Percentiles rank a stretch among this genome's conserved stretches.
These are phyloP conservation scores for Tenrec ecaudatus DNA, from an alignment of 2,113 vertebrate genomes.

Conservation along the genomic window DNA sequence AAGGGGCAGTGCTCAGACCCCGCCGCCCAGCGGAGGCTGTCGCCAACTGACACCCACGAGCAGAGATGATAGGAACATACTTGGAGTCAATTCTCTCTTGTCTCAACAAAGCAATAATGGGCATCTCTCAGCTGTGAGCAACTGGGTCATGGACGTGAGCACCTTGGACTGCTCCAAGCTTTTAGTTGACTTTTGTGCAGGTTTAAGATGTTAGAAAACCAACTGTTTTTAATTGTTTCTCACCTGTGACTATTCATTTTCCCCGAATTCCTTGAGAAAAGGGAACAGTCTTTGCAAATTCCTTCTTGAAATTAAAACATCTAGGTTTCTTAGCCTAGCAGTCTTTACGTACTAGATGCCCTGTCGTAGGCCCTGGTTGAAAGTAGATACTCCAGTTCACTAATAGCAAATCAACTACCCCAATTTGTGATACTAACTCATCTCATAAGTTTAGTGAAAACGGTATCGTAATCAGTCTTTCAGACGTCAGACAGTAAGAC, in stretches of 20 bases:
- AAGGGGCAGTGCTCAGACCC: neutral
- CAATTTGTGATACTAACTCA: neutral
- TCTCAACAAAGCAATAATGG: neutral
- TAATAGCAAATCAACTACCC: neutral
- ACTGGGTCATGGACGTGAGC: fast-evolving
- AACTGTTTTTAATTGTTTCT: neutral
- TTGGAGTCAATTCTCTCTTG: neutral
- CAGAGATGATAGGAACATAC: neutral
- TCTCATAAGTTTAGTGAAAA: conserved; percentile 56
- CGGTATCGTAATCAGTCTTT: conserved; percentile 57
- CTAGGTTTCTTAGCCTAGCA: neutral
- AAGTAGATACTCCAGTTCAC: neutral
- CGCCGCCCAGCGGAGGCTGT: fast-evolving
- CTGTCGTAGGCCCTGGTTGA: neutral
- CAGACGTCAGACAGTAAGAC: neutral
- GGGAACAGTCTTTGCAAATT: neutral
- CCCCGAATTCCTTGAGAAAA: neutral
- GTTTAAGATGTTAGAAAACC: neutral
- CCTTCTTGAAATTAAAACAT: neutral
- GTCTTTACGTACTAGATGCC: neutral
- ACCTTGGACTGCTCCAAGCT: neutral
- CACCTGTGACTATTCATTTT: neutral
- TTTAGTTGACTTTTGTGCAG: neutral
- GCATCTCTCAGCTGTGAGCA: neutral
- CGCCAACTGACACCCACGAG: neutral